These are phyloP conservation scores for Poicephalus gulielmi DNA, from an alignment of 2,113 vertebrate species.

Conservation along the genomic window DNA sequence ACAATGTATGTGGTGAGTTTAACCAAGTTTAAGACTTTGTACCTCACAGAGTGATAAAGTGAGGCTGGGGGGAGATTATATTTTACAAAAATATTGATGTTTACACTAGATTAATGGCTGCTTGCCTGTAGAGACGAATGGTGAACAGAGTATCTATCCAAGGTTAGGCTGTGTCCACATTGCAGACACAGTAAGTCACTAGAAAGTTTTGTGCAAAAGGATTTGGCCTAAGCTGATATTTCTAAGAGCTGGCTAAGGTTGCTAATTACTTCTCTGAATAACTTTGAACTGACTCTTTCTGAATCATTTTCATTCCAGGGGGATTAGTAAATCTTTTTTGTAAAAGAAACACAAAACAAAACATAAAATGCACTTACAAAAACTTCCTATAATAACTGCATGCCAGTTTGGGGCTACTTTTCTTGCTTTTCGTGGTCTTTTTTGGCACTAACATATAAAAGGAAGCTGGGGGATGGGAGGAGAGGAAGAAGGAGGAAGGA, in stretches of 20 bases:
- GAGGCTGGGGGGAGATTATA: slow-evolving; percentile 45
- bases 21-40: slow-evolving; percentile 72
- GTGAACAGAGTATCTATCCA: background rate
- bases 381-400: background rate
- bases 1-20: slow-evolving; percentile 70
- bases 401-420: background rate
- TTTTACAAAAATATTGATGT: slow-evolving; percentile 75
- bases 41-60: slow-evolving; percentile 68
- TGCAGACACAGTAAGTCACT: slow-evolving; percentile 25
- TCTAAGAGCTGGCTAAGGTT: slow-evolving; percentile 17
- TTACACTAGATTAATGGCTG: slow-evolving; percentile 72
- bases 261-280: slow-evolving; percentile 23
- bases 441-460: slow-evolving; percentile 1
- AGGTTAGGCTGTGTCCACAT: slow-evolving; percentile 29
- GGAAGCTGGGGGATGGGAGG: background rate
- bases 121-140: slow-evolving; percentile 20
- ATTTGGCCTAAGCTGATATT: slow-evolving; percentile 37
- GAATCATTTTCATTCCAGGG: slow-evolving; percentile 11
- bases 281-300: background rate
- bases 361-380: background rate
- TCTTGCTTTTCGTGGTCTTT: background rate
- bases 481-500: background rate
- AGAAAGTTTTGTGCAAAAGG: slow-evolving; percentile 30
- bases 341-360: background rate
- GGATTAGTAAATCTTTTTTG: slow-evolving; percentile 28